Conservation (phyloP, 2,797 vertebrate genomes). For the Poliocrania exsul region DNA sequence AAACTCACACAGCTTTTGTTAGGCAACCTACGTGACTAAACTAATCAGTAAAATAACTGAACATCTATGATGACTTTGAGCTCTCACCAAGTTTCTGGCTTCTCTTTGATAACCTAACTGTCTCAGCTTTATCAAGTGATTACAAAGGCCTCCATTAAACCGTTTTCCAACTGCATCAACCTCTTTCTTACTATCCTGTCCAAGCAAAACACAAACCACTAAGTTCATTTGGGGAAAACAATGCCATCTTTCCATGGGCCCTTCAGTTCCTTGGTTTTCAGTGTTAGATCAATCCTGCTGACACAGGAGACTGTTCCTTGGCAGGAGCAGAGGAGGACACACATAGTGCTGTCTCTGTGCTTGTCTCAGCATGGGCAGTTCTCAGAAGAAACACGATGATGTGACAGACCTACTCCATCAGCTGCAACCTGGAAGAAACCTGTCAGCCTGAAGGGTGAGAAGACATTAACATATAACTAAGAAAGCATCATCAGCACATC, state of each 20-base stretch:
- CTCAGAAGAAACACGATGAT: background rate
- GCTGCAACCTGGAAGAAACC: constrained; percentile 1
- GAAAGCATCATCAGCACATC: background rate
- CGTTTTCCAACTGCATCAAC: background rate
- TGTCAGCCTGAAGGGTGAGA: background rate
- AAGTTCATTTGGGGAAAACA: background rate
- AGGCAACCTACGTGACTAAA: background rate
- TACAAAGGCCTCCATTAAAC: constrained; percentile 23
- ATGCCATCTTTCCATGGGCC: background rate
- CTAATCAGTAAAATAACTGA: background rate
- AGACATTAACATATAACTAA: background rate
- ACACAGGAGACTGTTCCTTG: background rate
- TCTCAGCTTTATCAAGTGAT: constrained; percentile 48
- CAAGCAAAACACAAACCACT: background rate
- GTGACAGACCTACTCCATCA: background rate
- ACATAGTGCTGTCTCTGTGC: background rate
- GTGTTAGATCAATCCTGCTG: background rate
- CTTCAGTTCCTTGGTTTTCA: background rate
- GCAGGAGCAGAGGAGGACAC: background rate
- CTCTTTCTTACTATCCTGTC: background rate
- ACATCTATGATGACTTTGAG: background rate
- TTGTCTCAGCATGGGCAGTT: background rate
- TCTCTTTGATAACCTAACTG: constrained; percentile 53
- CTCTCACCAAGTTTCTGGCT: constrained; percentile 2
- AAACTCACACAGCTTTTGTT: background rate